Percentiles rank a stretch among this genome's conserved stretches.
phyloP scores from a whole-genome alignment of 2,888 invertebrate species.

The Cenopis cana region DNA sequence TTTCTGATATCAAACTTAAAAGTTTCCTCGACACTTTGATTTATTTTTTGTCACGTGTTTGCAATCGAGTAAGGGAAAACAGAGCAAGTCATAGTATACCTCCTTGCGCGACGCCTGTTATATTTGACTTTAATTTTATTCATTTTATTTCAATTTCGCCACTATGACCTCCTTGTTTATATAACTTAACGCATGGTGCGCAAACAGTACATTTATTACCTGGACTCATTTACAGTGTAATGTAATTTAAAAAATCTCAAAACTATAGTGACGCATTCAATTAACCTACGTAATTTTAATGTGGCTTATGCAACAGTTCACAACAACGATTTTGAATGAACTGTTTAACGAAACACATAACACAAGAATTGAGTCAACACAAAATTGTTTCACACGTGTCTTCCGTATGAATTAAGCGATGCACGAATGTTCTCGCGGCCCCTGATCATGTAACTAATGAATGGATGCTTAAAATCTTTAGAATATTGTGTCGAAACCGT shows the following conservation, averaged over 20 bases:
- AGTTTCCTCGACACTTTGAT: not conserved
- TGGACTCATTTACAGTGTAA: constrained; percentile 37
- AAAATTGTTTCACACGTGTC: constrained; percentile 58
- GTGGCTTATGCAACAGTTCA: constrained; percentile 67
- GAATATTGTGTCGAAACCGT: constrained; percentile 46
- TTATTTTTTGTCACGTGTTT: not conserved
- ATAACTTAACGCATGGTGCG: constrained; percentile 38
- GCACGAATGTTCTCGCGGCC: constrained; percentile 48
- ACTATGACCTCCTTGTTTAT: constrained; percentile 42
- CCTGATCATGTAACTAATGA: constrained; percentile 56
- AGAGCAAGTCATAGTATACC: not conserved
- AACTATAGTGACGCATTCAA: constrained; percentile 57
- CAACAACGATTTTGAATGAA: constrained; percentile 65
- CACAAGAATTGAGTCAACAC: constrained; percentile 56
- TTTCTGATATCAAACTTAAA: not conserved
- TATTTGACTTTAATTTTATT: not conserved
- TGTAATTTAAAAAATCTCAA: constrained; percentile 43
- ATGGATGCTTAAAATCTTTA: constrained; percentile 50
- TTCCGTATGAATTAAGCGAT: constrained; percentile 55
- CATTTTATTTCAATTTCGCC: constrained; percentile 33
- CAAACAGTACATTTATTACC: constrained; percentile 40
- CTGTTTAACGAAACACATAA: constrained; percentile 64
- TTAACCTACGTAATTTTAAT: constrained; percentile 71
- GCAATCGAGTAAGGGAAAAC: not conserved
- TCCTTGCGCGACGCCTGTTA: constrained; percentile 9